Percentiles rank a stretch among this genome's conserved stretches.
Conservation (phyloP, 2,888 invertebrate species). For the Leuctra nigra region DNA sequence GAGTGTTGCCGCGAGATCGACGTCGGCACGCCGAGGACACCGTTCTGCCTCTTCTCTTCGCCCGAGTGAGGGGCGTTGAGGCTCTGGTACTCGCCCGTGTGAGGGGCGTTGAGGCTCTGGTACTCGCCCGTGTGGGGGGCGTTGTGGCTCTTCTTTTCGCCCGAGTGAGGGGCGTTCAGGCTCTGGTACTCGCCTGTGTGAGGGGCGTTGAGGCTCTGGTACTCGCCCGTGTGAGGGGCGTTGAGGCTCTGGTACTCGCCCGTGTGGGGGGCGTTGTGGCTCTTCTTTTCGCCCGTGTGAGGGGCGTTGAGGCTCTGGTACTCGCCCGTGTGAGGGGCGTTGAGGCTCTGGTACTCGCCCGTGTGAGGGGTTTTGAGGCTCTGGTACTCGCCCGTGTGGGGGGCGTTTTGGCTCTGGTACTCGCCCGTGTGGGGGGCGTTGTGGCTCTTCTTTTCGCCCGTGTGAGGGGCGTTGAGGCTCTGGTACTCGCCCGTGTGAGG, state of each 20-base stretch:
- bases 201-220: neutral
- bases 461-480: too few species aligned
- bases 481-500: neutral
- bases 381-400: neutral
- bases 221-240: neutral
- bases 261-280: neutral
- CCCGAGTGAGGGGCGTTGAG: too few species aligned
- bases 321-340: neutral
- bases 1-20: constrained; percentile 32
- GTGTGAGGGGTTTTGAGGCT: neutral
- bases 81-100: too few species aligned
- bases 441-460: too few species aligned
- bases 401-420: neutral
- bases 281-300: neutral
- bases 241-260: neutral
- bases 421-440: too few species aligned
- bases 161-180: neutral
- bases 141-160: neutral
- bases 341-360: neutral
- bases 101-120: too few species aligned
- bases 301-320: neutral
- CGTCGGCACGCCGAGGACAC: neutral
- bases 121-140: neutral
- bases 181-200: neutral
- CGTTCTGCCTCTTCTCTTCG: neutral